phyloP scores from a whole-genome alignment of 2,888 invertebrate genomes.

The Caenorhabditis afra region DNA sequence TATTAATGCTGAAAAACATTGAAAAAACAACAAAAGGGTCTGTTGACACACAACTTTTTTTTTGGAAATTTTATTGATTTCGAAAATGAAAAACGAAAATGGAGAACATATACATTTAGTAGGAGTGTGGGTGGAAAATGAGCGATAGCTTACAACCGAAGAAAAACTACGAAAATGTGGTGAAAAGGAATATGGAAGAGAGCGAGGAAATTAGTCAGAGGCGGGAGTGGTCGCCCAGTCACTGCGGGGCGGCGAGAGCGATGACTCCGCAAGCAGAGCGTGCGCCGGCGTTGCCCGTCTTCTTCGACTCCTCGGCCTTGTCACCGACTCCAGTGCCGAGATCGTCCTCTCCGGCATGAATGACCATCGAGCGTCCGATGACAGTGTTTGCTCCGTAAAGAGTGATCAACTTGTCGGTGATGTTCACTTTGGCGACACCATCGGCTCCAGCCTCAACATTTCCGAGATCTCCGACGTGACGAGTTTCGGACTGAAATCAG shows the following conservation, averaged over 20 bases:
- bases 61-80: slow-evolving; percentile 8
- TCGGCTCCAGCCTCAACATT: slow-evolving; percentile 76
- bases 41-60: too few relatives aligned
- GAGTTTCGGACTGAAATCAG: slow-evolving; percentile 73
- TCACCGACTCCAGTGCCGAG: slow-evolving; percentile 74
- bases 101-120: slow-evolving; percentile 37
- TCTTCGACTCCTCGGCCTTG: slow-evolving; percentile 79
- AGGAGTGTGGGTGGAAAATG: slow-evolving; percentile 10
- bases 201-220: slow-evolving; percentile 15
- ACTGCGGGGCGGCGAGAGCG: slow-evolving; percentile 64
- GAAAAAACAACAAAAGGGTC: too few relatives aligned
- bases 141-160: slow-evolving; percentile 14
- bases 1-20: slow-evolving; percentile 13
- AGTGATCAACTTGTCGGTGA: slow-evolving; percentile 74
- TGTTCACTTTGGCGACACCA: slow-evolving; percentile 78
- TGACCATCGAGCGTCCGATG: slow-evolving; percentile 79
- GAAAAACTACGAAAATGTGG: slow-evolving; percentile 11
- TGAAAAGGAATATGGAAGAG: neutral
- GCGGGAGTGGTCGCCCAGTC: slow-evolving; percentile 30
- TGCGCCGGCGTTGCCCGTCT: slow-evolving; percentile 81
- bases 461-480: slow-evolving; percentile 81
- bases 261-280: slow-evolving; percentile 81
- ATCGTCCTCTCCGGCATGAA: slow-evolving; percentile 78
- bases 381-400: slow-evolving; percentile 74
- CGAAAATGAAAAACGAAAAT: neutral